Evolutionary conservation across 1,140 invertebrate species (phyloP).

Genomic region (Parasteatoda tepidariorum): DNA sequence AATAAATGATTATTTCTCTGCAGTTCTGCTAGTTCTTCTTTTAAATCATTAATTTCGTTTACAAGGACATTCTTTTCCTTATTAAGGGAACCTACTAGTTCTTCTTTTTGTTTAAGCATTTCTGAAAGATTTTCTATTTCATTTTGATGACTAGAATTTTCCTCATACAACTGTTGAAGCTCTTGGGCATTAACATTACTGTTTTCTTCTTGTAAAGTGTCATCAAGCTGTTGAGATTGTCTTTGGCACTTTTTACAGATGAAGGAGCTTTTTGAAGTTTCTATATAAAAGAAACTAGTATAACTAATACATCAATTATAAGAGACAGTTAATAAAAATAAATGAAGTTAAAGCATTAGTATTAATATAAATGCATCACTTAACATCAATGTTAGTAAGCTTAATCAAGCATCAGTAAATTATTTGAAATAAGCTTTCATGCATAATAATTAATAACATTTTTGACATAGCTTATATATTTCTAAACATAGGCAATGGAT

Average conservation of each 20-base stretch:
- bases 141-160: slow-evolving; percentile 1
- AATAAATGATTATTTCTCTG: neutral
- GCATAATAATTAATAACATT: too few species aligned
- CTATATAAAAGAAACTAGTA: neutral
- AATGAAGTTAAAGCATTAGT: neutral
- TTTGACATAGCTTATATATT: too few species aligned
- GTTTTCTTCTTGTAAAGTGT: neutral
- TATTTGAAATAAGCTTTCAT: too few species aligned
- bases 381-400: too few species aligned
- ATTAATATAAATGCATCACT: too few species aligned
- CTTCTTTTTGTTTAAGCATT: neutral
- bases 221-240: neutral
- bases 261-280: slow-evolving; percentile 13
- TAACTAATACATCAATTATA: neutral
- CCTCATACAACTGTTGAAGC: neutral
- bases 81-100: neutral
- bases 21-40: neutral
- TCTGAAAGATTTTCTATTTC: neutral
- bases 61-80: slow-evolving; percentile 20
- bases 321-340: neutral
- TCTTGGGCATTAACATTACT: neutral
- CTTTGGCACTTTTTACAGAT: slow-evolving; percentile 35
- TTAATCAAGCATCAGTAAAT: too few species aligned
- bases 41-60: neutral
- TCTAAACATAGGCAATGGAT: too few species aligned